Conservation (phyloP, 2,797 vertebrate species). For the Peromyscus aztecus region DNA sequence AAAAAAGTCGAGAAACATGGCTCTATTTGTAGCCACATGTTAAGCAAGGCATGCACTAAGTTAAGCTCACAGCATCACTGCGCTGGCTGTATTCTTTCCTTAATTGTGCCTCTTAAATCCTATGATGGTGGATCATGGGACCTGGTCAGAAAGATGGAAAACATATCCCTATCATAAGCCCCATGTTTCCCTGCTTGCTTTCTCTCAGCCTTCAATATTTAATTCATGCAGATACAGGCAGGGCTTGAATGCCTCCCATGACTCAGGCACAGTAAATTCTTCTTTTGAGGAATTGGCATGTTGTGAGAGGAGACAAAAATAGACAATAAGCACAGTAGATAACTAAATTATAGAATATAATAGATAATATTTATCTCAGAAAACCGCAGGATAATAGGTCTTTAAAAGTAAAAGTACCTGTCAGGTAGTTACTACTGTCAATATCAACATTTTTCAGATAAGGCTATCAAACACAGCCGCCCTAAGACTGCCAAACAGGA, state of each 20-base stretch:
- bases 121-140: fast-evolving
- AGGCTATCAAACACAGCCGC: background rate
- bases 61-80: fast-evolving
- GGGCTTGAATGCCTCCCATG: background rate
- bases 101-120: background rate
- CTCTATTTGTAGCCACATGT: background rate
- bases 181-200: background rate
- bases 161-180: background rate
- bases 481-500: background rate
- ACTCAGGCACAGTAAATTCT: background rate
- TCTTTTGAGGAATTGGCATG: background rate
- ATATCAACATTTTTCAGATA: background rate
- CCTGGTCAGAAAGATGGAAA: background rate
- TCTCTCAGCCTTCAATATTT: background rate
- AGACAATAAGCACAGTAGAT: background rate
- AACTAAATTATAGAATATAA: background rate
- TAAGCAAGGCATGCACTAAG: background rate
- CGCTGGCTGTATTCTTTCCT: no score
- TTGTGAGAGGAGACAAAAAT: background rate
- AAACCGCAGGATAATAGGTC: background rate
- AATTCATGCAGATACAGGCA: background rate
- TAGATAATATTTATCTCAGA: background rate
- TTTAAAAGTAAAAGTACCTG: background rate
- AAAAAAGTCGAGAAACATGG: background rate
- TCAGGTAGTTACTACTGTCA: background rate